Evolutionary conservation across 2,888 invertebrate genomes (phyloP).

Genomic region (Pristionchus maxplancki): DNA sequence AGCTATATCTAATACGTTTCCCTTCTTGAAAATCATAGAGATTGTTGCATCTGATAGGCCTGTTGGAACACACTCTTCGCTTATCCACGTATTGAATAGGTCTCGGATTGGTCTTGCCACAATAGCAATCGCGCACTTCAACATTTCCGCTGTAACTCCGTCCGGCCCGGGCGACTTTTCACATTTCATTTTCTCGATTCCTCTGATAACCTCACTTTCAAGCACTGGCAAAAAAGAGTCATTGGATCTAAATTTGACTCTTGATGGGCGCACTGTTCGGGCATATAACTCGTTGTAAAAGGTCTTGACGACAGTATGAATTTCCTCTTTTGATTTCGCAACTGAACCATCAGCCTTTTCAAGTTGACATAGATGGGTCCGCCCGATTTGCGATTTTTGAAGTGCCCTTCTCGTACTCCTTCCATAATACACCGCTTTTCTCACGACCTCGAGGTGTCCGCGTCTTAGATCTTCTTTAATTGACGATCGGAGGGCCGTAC

Average conservation of each 20-base stretch:
- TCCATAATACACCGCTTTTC: neutral
- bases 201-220: neutral
- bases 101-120: neutral
- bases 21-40: conserved; percentile 55
- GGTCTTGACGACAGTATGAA: neutral
- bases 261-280: neutral
- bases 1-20: conserved; percentile 50
- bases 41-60: neutral
- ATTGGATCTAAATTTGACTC: neutral
- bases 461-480: neutral
- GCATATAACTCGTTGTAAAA: neutral
- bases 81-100: neutral
- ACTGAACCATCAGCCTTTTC: too few species aligned
- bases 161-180: neutral
- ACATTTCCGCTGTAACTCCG: neutral
- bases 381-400: neutral
- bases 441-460: neutral
- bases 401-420: neutral
- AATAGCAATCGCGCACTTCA: neutral
- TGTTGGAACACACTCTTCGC: neutral
- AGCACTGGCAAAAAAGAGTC: neutral
- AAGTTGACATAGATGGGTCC: neutral
- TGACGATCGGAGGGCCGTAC: neutral
- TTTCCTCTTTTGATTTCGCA: neutral
- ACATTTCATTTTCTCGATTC: neutral